These are phyloP conservation scores for Orbicella faveolata DNA, from an alignment of 64 coral and sea anemone species.

Conservation along the genomic window DNA sequence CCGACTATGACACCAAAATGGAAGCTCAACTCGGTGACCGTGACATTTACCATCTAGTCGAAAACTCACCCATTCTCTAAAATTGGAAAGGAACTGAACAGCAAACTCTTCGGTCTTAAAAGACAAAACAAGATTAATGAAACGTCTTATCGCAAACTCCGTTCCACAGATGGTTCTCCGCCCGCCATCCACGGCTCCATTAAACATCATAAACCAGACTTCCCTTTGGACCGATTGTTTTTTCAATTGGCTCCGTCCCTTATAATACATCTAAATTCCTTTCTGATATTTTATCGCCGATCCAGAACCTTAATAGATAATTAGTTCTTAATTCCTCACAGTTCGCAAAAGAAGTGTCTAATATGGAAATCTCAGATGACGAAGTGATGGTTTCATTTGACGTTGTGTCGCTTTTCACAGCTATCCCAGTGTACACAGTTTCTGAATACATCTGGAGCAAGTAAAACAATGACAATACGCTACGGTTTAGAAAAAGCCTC, in stretches of 20 bases:
- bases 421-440: not conserved
- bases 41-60: too few species aligned
- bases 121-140: not conserved
- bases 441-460: not conserved
- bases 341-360: not conserved
- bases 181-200: too few species aligned
- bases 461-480: not conserved
- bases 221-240: too few species aligned
- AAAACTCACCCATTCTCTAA: too few species aligned
- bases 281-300: not conserved
- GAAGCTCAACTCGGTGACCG: not conserved
- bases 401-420: too few species aligned
- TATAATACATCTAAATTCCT: not conserved
- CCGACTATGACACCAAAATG: not conserved
- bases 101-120: not conserved
- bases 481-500: not conserved
- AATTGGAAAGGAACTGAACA: not conserved
- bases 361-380: not conserved
- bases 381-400: too few species aligned
- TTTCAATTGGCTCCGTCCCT: not conserved
- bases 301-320: not conserved
- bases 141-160: too few species aligned
- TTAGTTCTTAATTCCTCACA: not conserved
- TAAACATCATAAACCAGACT: too few species aligned
- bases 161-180: too few species aligned